A percentile compares a stretch with the other conserved stretches of the same genome.
Conservation (phyloP, 1,140 invertebrate species). For the Heterodera schachtii region DNA sequence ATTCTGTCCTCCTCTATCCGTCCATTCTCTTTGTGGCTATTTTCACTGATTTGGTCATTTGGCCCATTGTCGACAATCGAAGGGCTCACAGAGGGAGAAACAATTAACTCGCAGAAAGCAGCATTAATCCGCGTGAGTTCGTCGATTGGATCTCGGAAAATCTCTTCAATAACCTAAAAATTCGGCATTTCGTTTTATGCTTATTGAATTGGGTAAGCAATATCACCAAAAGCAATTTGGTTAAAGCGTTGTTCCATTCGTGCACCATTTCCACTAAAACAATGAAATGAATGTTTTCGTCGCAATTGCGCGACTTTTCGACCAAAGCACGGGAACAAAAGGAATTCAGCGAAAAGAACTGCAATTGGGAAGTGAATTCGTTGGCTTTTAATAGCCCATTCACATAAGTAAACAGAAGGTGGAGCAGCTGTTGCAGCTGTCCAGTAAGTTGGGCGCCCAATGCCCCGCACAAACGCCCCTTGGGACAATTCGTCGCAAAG, state of each 20-base stretch:
- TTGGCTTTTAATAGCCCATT: background rate
- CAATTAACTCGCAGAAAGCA: background rate
- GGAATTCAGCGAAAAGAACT: background rate
- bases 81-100: background rate
- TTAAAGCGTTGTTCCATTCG: background rate
- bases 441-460: background rate
- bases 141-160: background rate
- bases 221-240: background rate
- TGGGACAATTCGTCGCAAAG: background rate
- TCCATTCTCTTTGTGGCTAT: too few relatives aligned
- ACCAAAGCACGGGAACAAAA: background rate
- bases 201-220: background rate
- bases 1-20: background rate
- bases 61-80: background rate
- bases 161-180: background rate
- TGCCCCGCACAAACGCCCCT: background rate
- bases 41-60: background rate
- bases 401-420: background rate
- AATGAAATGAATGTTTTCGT: background rate
- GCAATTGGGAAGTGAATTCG: background rate
- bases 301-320: background rate
- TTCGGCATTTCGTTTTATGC: too few relatives aligned
- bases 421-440: background rate
- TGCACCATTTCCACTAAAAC: background rate
- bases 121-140: background rate